Conservation (phyloP, 1,140 invertebrate genomes). For the Drosophila teissieri region DNA sequence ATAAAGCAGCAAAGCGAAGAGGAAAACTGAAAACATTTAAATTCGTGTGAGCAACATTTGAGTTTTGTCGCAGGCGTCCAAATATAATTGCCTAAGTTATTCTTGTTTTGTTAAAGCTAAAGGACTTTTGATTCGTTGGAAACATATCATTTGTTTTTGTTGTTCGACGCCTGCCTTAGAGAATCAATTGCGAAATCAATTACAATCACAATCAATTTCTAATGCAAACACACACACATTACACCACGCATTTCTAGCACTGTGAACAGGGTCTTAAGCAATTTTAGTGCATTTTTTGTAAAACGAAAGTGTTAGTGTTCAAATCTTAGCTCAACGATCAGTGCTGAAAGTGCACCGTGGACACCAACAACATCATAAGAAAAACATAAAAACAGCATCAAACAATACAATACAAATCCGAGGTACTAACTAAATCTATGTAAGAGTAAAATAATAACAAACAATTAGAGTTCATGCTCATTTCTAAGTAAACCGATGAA, state of each 20-base stretch:
- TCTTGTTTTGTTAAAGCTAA: conserved; percentile 61
- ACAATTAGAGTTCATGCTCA: conserved; percentile 56
- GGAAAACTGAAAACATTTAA: conserved; percentile 18
- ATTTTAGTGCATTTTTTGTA: conserved; percentile 74
- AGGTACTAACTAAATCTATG: conserved; percentile 36
- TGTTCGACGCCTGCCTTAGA: conserved; percentile 21
- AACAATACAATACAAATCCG: conserved; percentile 38
- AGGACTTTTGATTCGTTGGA: conserved; percentile 56
- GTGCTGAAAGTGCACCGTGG: conserved; percentile 51
- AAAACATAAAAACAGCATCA: conserved; percentile 15
- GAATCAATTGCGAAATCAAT: conserved; percentile 53
- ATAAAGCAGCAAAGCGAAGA: conserved; percentile 15
- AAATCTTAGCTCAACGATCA: conserved; percentile 73
- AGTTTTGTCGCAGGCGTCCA: conserved; percentile 32
- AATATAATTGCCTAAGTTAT: conserved; percentile 36
- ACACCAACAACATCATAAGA: conserved; percentile 6
- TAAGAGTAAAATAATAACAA: conserved; percentile 42
- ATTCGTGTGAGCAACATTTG: conserved; percentile 19
- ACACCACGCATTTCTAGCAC: conserved; percentile 50
- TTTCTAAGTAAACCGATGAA: conserved; percentile 52
- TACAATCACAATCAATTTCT: conserved; percentile 22
- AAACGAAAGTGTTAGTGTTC: conserved; percentile 77
- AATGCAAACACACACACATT: conserved; percentile 13
- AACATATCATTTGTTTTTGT: conserved; percentile 77
- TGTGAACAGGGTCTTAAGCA: conserved; percentile 56